These are phyloP conservation scores for Diabrotica virgifera DNA, from an alignment of 1,140 invertebrate species.

Conservation along the genomic window DNA sequence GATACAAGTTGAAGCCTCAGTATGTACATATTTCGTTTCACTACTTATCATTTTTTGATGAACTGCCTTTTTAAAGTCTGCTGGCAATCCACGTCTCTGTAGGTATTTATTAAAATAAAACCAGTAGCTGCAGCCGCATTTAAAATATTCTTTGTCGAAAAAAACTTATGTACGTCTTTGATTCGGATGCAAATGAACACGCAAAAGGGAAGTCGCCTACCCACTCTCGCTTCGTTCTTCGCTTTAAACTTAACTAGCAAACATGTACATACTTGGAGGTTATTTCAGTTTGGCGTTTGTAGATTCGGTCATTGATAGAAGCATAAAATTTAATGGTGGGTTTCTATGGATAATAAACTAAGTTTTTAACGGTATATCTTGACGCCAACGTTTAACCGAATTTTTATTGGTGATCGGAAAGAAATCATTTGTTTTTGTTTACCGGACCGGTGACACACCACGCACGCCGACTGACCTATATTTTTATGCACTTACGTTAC, in stretches of 20 bases:
- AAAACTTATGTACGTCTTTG: not conserved
- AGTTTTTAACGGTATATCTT: not conserved
- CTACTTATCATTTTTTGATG: too few relatives aligned
- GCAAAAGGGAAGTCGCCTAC: not conserved
- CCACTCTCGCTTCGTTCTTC: not conserved
- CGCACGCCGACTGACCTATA: constrained; percentile 1
- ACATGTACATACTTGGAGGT: constrained; percentile 2
- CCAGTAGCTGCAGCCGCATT: not conserved
- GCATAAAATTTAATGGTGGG: not conserved
- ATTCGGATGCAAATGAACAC: constrained; percentile 1
- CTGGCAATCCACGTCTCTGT: not conserved
- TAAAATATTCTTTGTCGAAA: not conserved
- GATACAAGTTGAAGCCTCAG: too few relatives aligned
- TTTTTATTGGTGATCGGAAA: not conserved
- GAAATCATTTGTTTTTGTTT: not conserved
- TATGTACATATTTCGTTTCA: too few relatives aligned
- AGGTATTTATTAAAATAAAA: not conserved
- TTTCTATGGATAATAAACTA: not conserved
- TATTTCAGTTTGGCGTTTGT: constrained; percentile 1
- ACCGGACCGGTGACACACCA: not conserved
- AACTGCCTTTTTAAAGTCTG: too few relatives aligned
- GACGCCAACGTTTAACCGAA: not conserved
- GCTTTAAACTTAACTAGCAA: not conserved
- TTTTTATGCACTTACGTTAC: not conserved
- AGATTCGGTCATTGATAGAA: not conserved